Conservation (phyloP, 2,113 vertebrate genomes). For the Daphoenositta chrysoptera region DNA sequence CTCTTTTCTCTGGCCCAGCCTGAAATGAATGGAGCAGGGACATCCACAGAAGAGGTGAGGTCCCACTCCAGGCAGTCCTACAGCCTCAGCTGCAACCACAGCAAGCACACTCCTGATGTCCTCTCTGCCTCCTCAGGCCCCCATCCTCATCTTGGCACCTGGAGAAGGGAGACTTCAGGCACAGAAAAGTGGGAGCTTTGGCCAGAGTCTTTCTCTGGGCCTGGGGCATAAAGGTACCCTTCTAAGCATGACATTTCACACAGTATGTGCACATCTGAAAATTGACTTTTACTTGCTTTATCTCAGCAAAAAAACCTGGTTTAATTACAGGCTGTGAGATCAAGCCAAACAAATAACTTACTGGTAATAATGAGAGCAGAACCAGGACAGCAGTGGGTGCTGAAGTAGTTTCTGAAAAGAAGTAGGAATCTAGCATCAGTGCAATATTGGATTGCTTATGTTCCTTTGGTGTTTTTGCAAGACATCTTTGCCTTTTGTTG, state of each 20-base stretch:
- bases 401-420: background rate
- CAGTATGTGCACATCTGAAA: background rate
- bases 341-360: background rate
- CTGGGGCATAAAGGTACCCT: background rate
- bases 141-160: accelerated
- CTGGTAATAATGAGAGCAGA: background rate
- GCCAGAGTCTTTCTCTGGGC: background rate
- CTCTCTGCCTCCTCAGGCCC: background rate
- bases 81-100: background rate
- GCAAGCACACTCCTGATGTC: accelerated
- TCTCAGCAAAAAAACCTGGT: background rate
- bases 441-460: background rate
- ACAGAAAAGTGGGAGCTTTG: background rate
- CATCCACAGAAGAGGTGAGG: accelerated
- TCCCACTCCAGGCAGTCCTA: background rate
- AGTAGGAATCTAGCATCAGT: background rate
- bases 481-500: background rate
- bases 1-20: background rate
- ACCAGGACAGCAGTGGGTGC: background rate
- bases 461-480: background rate
- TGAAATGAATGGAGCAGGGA: background rate
- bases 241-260: background rate
- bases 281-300: accelerated
- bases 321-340: background rate
- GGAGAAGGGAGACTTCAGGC: background rate